These are phyloP conservation scores for Parazoanthus atlanticus DNA, from an alignment of 92 coral and sea anemone species.

Conservation along the genomic window DNA sequence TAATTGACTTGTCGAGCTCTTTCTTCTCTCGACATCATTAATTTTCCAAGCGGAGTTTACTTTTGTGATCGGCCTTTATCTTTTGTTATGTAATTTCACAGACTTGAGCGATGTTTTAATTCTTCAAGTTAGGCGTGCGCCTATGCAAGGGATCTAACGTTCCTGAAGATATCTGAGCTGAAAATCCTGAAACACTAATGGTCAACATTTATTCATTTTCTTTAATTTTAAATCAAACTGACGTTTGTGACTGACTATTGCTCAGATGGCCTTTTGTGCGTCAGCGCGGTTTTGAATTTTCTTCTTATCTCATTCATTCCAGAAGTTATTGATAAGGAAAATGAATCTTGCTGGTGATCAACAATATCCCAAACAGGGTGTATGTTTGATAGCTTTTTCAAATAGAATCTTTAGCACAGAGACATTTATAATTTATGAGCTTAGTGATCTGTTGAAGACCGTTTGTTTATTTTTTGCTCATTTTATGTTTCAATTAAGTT, in stretches of 20 bases:
- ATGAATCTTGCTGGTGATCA: not conserved
- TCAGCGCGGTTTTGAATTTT: not conserved
- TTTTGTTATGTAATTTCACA: too few species aligned
- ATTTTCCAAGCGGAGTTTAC: too few species aligned
- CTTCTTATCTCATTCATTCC: not conserved
- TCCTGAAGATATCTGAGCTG: not conserved
- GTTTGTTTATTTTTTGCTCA: not conserved
- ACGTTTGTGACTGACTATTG: not conserved
- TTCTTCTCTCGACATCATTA: too few species aligned
- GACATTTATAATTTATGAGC: not conserved
- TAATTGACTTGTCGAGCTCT: too few species aligned
- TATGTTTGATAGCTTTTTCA: not conserved
- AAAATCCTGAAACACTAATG: not conserved
- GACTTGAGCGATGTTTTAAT: too few species aligned
- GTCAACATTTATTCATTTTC: not conserved
- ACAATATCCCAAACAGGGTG: not conserved
- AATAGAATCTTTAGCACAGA: not conserved
- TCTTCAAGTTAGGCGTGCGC: too few species aligned
- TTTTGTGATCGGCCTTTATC: too few species aligned
- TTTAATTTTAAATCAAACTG: not conserved
- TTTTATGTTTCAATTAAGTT: too few species aligned
- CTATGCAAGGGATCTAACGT: not conserved
- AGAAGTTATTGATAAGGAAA: too few species aligned
- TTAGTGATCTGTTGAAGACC: not conserved
- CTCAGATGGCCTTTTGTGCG: not conserved